phyloP scores from a whole-genome alignment of 1,140 invertebrate species.

The Melanaphis sacchari region DNA sequence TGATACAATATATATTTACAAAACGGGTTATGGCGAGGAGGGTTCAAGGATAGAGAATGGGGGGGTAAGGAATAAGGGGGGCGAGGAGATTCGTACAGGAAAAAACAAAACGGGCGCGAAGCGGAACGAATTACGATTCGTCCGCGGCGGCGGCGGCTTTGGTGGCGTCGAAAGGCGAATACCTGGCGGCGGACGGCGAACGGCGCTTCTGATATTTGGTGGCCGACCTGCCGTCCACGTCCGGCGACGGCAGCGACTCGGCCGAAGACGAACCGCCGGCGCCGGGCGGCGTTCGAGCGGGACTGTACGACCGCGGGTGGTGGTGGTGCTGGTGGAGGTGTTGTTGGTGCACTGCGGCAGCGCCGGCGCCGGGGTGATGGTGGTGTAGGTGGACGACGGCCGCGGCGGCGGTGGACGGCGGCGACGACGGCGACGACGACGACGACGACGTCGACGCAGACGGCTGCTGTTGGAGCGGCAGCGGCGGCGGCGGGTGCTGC shows the following conservation, averaged over 20 bases:
- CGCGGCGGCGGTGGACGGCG: background rate
- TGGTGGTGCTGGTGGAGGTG: background rate
- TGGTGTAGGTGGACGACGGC: background rate
- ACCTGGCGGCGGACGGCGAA: background rate
- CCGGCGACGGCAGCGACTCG: constrained; percentile 43
- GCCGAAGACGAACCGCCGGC: constrained; percentile 32
- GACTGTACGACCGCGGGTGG: constrained; percentile 7
- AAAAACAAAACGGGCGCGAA: background rate
- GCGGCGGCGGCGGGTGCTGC: background rate
- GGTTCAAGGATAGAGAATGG: no score
- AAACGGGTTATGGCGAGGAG: background rate
- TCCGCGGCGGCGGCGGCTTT: background rate
- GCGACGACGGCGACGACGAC: background rate
- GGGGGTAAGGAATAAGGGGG: background rate
- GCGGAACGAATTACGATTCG: background rate
- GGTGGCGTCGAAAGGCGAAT: background rate
- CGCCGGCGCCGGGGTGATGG: background rate
- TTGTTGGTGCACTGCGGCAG: no score
- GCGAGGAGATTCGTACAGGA: background rate
- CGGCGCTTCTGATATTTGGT: constrained; percentile 14
- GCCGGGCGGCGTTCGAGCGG: constrained; percentile 2
- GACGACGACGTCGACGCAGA: background rate
- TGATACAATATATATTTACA: background rate
- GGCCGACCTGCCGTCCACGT: constrained; percentile 48
- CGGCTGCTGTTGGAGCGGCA: background rate